Base-by-base conservation (phyloP, 2,113 vertebrate species). In the Falcunculus frontatus region DNA sequence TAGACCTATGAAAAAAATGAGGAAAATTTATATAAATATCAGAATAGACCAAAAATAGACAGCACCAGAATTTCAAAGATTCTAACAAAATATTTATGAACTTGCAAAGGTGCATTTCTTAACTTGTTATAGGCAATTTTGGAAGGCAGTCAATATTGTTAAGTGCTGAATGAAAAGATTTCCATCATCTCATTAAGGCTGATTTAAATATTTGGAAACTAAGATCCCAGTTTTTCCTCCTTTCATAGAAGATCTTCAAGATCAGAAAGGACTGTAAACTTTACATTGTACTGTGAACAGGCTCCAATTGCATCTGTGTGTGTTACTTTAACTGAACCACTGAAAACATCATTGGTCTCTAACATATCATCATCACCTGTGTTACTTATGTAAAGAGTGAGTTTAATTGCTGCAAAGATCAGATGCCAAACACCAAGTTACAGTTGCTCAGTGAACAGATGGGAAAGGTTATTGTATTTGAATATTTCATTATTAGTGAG, bases 391-490 rank as follows among this genome's bases (percentile, higher is more conserved):
- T 55, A 78, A 94, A 88, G 59, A 81, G 9, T 47, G 52, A 78
- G 30, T 78, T 87, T 87, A 96, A 91, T 87, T 78, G 55, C 67
- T 83, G 80, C 68, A 95, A 95, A 97, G 90, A 94, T 93, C 77
- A 96, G 53, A 76, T 96, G 84, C 91, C 91, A 95, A 93, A 87
- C 59, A 87, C 77, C 79, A 95, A 91, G 78, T 63, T 88, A 90
- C 91, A 92, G 56, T 50, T 94, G 84, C 92, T 90, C 57, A 39
- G 67, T 84, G 88, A 97, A 89, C 95, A 97, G 96, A 97, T 97
- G 87, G 96, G 91, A 88, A 95, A 88, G 73, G 74, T 82, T 69
- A 64, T 84, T 64, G 76, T 68, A 90, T 95, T 65, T 86, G 56
- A 95, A 86, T 96, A 72, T 94, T 93, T 93, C 63, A 92, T 90